Evolutionary conservation across 2,888 invertebrate genomes (phyloP).

Genomic region (Aleiodes testaceus): DNA sequence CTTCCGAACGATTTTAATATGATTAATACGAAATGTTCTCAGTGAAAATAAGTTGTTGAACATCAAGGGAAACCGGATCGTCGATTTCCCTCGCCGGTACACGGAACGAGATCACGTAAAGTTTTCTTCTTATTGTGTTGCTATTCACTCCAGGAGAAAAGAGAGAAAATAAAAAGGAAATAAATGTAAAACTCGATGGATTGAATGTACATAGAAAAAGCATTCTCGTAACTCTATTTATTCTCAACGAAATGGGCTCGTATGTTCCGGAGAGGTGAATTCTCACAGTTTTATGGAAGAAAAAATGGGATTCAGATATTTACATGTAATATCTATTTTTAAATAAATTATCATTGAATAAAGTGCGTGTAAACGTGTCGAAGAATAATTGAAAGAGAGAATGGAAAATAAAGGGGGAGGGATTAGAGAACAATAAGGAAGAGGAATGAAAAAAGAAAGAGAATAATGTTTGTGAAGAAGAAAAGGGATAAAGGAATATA

Average conservation of each 20-base stretch:
- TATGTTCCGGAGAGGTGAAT: too few relatives aligned
- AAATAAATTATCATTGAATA: slow-evolving; percentile 25
- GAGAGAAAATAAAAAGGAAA: too few relatives aligned
- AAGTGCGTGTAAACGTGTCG: not conserved
- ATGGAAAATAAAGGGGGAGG: slow-evolving; percentile 6
- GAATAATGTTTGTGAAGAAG: slow-evolving; percentile 20
- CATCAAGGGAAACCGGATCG: slow-evolving; percentile 32
- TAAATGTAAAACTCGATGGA: too few relatives aligned
- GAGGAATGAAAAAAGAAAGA: slow-evolving; percentile 5
- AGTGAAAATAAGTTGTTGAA: slow-evolving; percentile 31
- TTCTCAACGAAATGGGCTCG: too few relatives aligned
- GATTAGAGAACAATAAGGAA: not conserved
- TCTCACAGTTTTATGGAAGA: too few relatives aligned
- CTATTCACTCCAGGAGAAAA: too few relatives aligned
- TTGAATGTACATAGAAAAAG: too few relatives aligned
- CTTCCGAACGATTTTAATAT: not conserved
- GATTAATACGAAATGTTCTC: not conserved
- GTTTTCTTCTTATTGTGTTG: slow-evolving; percentile 9
- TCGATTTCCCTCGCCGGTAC: slow-evolving; percentile 35
- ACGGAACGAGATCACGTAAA: slow-evolving; percentile 18
- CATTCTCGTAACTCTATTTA: too few relatives aligned
- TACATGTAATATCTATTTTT: slow-evolving; percentile 1
- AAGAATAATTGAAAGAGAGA: not conserved
- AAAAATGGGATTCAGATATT: not conserved
- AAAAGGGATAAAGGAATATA: slow-evolving; percentile 18